A percentile compares a stretch with the other conserved stretches of the same genome.
These are phyloP conservation scores for Cervus canadensis DNA, from an alignment of 2,113 vertebrate genomes.

Conservation along the genomic window DNA sequence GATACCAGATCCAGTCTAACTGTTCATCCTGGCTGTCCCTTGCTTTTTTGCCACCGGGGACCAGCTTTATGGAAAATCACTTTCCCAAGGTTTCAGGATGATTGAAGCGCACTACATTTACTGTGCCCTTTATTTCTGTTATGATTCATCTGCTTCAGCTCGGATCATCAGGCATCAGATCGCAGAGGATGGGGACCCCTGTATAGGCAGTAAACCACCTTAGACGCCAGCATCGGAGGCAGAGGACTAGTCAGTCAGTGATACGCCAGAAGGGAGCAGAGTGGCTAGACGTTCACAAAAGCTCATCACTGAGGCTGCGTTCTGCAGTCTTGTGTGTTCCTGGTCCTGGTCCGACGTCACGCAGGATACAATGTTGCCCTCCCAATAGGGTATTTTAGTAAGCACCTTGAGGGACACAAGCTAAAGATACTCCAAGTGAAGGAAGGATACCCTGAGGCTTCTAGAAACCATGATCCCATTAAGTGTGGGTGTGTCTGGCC, in stretches of 20 bases:
- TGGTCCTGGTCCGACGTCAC: accelerated
- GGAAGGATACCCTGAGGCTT: not conserved
- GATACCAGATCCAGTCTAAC: too few relatives aligned
- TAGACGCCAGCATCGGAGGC: not conserved
- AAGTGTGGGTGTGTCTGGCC: accelerated
- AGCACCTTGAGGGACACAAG: too few relatives aligned
- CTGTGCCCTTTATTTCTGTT: not conserved
- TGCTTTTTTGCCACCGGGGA: too few relatives aligned
- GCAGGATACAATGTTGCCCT: accelerated
- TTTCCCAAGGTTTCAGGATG: too few relatives aligned
- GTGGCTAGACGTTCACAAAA: accelerated
- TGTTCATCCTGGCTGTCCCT: too few relatives aligned
- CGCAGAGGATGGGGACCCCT: too few relatives aligned
- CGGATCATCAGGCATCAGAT: too few relatives aligned
- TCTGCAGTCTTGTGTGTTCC: accelerated
- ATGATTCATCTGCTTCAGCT: too few relatives aligned
- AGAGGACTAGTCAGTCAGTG: not conserved
- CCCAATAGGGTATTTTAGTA: accelerated
- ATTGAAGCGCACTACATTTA: not conserved
- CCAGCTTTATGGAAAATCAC: too few relatives aligned
- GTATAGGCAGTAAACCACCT: too few relatives aligned
- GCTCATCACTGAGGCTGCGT: accelerated
- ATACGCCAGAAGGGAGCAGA: accelerated
- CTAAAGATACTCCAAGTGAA: too few relatives aligned
- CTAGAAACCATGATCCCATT: accelerated